Base-by-base conservation (phyloP, 2,113 vertebrate species). In the Rhizomys pruinosus region DNA sequence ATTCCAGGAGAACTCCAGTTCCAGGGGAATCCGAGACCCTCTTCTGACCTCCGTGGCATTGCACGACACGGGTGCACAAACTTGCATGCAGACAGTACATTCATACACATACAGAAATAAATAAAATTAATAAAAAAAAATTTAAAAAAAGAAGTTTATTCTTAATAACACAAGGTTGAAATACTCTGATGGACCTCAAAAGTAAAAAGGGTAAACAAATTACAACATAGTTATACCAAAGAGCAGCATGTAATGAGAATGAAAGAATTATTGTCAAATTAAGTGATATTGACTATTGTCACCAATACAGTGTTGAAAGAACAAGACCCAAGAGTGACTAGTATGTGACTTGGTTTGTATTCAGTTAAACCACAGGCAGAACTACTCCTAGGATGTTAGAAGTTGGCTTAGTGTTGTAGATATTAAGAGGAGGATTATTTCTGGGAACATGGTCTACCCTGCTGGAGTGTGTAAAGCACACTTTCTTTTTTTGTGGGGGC, bases 241-340 rank as follows among this genome's bases (percentile, higher is more conserved):
- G 37, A 74, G 63, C 2, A 57, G 63, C 7, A 42, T 47, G 71
- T 0, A 52, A 32, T 76, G 27, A 64, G 89, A 91, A 80, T 79
- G 61, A 89, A 69, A 17, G 17, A 68, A 39, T 11, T 81, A 1
- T n/a, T 59, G 73, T 66, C 72, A 59, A 37, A 25, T 66, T 42
- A 22, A 81, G 7, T 44, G 55, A 74, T 84, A 61, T 72, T 47
- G 64, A 15, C 47, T 25, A 87, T 55, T 23, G 34, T 94, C 47
- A 87, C 57, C 85, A 74, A 91, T 42, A 52, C 16, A 64, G 61
- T 59, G 17, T 64, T 85, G 44, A 88, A 91, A 88, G 64, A n/a
- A 80, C 47, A 92, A 64, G 34, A 90, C 5, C 52, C 22, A 85
- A 16, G 59, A 77, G 10, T 89, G 0, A 42, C 27, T 73, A 73